Base-by-base conservation (phyloP, 2,797 vertebrate genomes). In the Rhyacichthys aspro region DNA sequence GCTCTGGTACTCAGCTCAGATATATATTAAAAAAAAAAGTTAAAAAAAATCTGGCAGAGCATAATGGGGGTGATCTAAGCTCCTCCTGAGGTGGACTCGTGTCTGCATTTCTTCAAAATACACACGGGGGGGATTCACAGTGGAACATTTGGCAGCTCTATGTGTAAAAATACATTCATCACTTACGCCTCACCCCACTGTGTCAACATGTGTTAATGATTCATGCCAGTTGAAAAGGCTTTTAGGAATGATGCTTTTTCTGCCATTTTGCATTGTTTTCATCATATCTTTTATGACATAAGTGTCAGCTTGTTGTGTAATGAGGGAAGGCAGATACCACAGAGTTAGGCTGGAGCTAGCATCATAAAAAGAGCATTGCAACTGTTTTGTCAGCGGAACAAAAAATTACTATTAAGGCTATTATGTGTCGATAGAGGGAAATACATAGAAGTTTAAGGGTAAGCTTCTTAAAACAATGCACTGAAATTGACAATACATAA, bases 41-140 rank as follows among this genome's bases (percentile, higher is more conserved):
- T 81, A 32, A 42, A 49, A 49, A 14, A 28, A 48, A 43, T 64
- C 54, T 78, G 67, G 55, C 65, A 67, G 76, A 71, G 76, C 56
- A 62, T 42, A n/a, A n/a, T 75, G 63, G 23, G 64, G 66, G 55
- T 78, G 84, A 87, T 77, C 75, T 74, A 79, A 82, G 75, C 63
- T 59, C 64, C 82, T 84, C 82, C 79, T 60, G 65, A 56, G 75
- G 75, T 74, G 71, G 65, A 79, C 79, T 81, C 76, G 57, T 72
- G 79, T 86, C 83, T 83, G 64, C 44, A 67, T 78, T 79, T 74
- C 73, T 76, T 81, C 74, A 79, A 74, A 84, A 78, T 78, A 83
- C 78, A 81, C 76, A 79, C 65, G 43, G 56, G 23, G 52, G 38
- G 38, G 56, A 15, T 50, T 19, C 67, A 63, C 55, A 71, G 71